Percentiles rank a stretch among this genome's conserved stretches.
Evolutionary conservation across 2,113 vertebrate species (phyloP).

Genomic region (Poeciliopsis turrubarensis): DNA sequence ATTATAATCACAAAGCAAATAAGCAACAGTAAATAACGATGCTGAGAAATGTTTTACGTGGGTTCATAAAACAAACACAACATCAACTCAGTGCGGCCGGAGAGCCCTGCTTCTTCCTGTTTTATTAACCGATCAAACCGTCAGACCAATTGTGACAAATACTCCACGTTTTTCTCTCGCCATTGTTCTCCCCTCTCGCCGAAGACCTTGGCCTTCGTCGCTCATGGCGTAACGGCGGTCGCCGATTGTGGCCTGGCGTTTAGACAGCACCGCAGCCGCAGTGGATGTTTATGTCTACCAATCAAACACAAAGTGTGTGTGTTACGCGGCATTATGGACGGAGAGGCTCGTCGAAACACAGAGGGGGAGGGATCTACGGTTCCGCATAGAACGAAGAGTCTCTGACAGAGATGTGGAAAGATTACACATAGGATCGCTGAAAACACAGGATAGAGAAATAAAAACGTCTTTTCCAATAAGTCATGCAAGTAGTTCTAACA

Average conservation of each 20-base stretch:
- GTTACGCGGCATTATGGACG: slow-evolving; percentile 77
- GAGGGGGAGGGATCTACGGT: slow-evolving; percentile 52
- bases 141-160: slow-evolving; percentile 4
- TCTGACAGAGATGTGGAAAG: slow-evolving; percentile 1
- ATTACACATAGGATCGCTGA: background rate
- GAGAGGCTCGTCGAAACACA: slow-evolving; percentile 64
- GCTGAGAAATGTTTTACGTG: too few relatives aligned
- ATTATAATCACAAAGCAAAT: background rate
- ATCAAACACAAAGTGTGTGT: slow-evolving; percentile 81
- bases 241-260: slow-evolving; percentile 74
- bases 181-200: slow-evolving; percentile 19
- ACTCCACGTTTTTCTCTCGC: background rate
- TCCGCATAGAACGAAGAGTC: slow-evolving; percentile 28
- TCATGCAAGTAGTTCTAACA: too few relatives aligned
- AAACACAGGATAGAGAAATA: background rate
- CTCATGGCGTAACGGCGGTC: slow-evolving; percentile 54
- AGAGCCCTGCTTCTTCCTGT: background rate
- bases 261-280: slow-evolving; percentile 73
- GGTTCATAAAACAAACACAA: background rate
- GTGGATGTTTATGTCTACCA: slow-evolving; percentile 82
- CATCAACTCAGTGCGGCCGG: background rate
- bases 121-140: slow-evolving; percentile 3
- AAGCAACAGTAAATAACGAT: background rate
- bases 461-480: too few relatives aligned
- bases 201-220: slow-evolving; percentile 58